A percentile compares a stretch with the other conserved stretches of the same genome.
These are phyloP conservation scores for Leucophenga varia DNA, from an alignment of 1,140 invertebrate species.

Conservation along the genomic window DNA sequence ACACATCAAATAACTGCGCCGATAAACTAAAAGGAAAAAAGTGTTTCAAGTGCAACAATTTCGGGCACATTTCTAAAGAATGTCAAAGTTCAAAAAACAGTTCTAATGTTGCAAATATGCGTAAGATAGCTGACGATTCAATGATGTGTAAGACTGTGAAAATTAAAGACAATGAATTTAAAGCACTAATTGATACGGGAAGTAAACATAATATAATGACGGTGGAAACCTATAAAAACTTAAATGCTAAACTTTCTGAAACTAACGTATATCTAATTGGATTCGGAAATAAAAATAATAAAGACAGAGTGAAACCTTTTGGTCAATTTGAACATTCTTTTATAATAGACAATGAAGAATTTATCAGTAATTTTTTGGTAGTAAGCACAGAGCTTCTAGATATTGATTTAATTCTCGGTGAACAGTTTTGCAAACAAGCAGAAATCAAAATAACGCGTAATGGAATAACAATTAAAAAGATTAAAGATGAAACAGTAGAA, in stretches of 20 bases:
- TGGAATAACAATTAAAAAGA: not conserved
- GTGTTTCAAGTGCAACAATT: constrained; percentile 5
- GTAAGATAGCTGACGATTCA: too few species aligned
- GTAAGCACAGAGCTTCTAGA: not conserved
- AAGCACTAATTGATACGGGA: constrained; percentile 7
- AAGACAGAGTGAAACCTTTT: constrained; percentile 3
- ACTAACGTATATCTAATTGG: not conserved
- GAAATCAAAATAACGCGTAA: constrained; percentile 1
- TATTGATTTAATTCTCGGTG: not conserved
- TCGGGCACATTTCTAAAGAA: too few species aligned
- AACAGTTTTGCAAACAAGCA: too few species aligned
- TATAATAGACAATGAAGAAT: not conserved
- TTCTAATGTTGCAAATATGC: too few species aligned
- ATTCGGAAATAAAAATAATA: too few species aligned
- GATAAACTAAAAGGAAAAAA: constrained; percentile 5
- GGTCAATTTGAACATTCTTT: not conserved
- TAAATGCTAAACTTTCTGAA: not conserved
- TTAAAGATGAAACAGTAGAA: not conserved
- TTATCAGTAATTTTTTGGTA: not conserved
- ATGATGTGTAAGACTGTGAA: not conserved
- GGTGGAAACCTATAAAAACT: too few species aligned
- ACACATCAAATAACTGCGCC: constrained; percentile 1
- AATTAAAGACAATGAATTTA: constrained; percentile 4
- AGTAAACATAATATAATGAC: not conserved
- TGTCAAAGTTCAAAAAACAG: too few species aligned